Evolutionary conservation across 2,113 vertebrate genomes (phyloP), one percentile per base, ranked within the genome.

Genomic region (Corythoichthys intestinalis): DNA sequence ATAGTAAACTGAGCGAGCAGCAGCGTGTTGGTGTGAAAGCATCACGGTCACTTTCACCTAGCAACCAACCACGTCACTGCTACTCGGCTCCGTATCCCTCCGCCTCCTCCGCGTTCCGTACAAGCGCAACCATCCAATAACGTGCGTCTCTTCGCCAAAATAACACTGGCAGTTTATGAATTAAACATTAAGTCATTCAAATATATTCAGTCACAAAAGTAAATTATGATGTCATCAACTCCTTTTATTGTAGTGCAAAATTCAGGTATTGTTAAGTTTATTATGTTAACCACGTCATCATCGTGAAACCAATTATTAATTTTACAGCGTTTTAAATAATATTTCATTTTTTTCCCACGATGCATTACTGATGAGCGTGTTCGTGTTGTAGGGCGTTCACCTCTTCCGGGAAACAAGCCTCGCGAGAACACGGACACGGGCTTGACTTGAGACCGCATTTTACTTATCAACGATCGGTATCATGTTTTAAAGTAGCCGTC

Each of bases 31-130:
- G 86, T 79, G 91, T 81, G 83, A 77, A 86, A 80, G 88, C 90
- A 78, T 90, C 88, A 89, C 80, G 88, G 81, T 83, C 90, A 86
- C 84, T 89, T 91, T 91, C 92, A 91, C 92, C 91, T 91, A 93
- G 92, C 92, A 93, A 93, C 92, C 90, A 65, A 84, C 76, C 88
- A 87, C 92, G 91, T 93, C 91, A 93, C 73, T 65, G 44, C 73
- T 72, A 61, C 74, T 67, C 73, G 14, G 75, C 70, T 38, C 41
- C 3, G 79, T 73, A 88, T 88, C 81, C 81, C 76, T 88, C 85
- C 89, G 86, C 89, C 77, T 71, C 53, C 70, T 6, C 44, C 20
- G 58, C 20, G 41, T 63, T 20, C 12, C 44, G 13, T 34, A 63
- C 28, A 34, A 28, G 28, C 61, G 14, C 44, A 10, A 6, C 41